Base-by-base conservation (phyloP, 2,113 vertebrate species). In the Athene cunicularia region DNA sequence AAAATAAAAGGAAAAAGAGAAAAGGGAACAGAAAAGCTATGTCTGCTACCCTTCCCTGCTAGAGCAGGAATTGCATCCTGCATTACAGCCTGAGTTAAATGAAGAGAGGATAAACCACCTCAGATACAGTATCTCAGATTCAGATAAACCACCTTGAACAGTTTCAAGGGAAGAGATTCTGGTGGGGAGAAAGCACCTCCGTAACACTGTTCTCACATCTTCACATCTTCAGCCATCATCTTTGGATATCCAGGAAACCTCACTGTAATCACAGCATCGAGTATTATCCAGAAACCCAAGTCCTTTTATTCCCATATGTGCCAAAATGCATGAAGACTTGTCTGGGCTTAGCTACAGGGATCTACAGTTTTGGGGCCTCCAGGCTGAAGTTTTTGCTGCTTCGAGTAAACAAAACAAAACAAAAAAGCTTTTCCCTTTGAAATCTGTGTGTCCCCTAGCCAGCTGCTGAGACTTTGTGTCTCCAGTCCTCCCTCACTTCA, bases 381-480 rank as follows among this genome's bases (percentile, higher is more conserved):
- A 49, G 90, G 86, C 86, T 94, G 67, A 83, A 92, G 92, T 84
- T 95, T 95, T 93, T 94, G 67, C 82, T 83, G 73, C 52, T 43
- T 27, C 71, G 59, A 90, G 52, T 95, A 96, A 97, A 95, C 91
- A 96, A 91, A 97, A 94, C 41, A 95, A 96, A 95, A 86, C 45
- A 91, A 94, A 89, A 93, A 91, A 84, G 88, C 75, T 90, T 94
- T 93, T 82, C 43, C 91, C 91, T 96, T 96, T 96, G 95, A 97
- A 97, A 96, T 85, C 76, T 30, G 4, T 5, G 71, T 87, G 89
- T 94, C 91, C 95, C 93, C 89, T 32, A 0, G 84, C 95, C 95
- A 95, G 96, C 96, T 96, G 89, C 93, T 82, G 95, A 97, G 96
- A 96, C 95, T 89, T 91, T 47, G 72, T 95, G 96, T 97, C 93